These are phyloP conservation scores for Carlito syrichta DNA, from an alignment of 2,113 vertebrate species.

Conservation along the genomic window DNA sequence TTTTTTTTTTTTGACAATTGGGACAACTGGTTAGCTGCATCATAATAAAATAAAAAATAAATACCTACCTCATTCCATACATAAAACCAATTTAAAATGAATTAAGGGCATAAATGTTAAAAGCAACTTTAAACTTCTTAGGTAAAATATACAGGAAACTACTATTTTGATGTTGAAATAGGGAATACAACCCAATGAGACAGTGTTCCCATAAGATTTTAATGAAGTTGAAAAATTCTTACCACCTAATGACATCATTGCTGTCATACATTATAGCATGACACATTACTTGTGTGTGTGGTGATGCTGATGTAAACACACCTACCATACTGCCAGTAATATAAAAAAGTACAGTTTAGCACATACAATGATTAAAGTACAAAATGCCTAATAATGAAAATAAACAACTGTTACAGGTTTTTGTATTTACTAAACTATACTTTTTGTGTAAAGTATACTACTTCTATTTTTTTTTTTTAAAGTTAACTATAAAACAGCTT, in stretches of 20 bases:
- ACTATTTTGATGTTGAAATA: not conserved
- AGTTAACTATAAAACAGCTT: not conserved
- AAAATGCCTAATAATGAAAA: not conserved
- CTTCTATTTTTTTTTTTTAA: too few species aligned
- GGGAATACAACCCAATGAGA: not conserved
- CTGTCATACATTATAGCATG: not conserved
- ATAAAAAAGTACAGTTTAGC: not conserved
- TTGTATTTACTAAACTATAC: not conserved
- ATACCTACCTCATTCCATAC: not conserved
- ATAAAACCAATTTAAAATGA: not conserved
- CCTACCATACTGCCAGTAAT: not conserved
- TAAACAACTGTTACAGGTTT: not conserved
- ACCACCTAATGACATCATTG: not conserved
- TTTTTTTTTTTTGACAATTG: not conserved
- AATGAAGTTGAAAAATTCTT: not conserved
- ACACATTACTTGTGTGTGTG: not conserved
- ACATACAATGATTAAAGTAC: not conserved
- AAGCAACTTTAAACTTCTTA: constrained; percentile 8
- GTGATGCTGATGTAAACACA: not conserved
- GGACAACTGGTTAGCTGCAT: not conserved
- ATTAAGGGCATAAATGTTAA: not conserved
- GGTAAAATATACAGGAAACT: not conserved
- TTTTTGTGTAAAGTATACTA: not conserved
- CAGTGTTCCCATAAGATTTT: not conserved
- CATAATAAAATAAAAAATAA: not conserved